Evolutionary conservation across 2,113 vertebrate species (phyloP), one percentile per base, ranked within the genome.

Genomic region (Mixornis gularis): DNA sequence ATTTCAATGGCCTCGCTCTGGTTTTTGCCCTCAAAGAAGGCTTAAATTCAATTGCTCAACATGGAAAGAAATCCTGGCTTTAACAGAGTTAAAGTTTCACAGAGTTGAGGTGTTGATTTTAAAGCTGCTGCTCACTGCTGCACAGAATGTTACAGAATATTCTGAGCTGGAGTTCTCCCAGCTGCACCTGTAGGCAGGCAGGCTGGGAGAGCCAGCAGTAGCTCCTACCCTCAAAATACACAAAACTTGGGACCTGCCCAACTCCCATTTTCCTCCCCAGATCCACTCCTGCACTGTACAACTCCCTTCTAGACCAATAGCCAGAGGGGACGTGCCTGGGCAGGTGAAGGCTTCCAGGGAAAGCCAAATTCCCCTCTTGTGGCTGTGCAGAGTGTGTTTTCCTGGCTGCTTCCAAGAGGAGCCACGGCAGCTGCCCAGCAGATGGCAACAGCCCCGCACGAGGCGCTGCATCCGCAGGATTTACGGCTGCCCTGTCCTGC

Each of bases 371-470:
- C 55, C 53, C 30, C 69, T 69, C 41, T 24, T 0, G 24, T 3
- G 6, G 44, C 77, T 3, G 27, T 9, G 84, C 63, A 18, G 4
- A 8, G 38, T 1, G 49, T 3, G 6, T 41, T 24, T 36, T 21
- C 58, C 81, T 3, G 52, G 62, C 65, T 55, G 60, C 72, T 63
- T 6, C 10, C 2, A 6, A 36, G 43, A 29, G 51, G 46, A 95
- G n/a, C 25, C 70, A 26, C 79, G 0, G 81, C 25, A 4, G 52
- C 34, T 1, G 89, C 88, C 95, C 94, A 96, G 95, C 86, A 95
- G 95, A 95, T 86, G 94, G 95, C 95, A 95, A 95, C 83, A 90
- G 92, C 77, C 85, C 94, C 6, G 76, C 79, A 16, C 43, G 6
- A 44, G 48, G 74, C 3, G 12, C 46, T 4, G 83, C 55, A 12